These are phyloP conservation scores for Sarcophaga variegata DNA, from an alignment of 2,888 invertebrate genomes.

Conservation along the genomic window DNA sequence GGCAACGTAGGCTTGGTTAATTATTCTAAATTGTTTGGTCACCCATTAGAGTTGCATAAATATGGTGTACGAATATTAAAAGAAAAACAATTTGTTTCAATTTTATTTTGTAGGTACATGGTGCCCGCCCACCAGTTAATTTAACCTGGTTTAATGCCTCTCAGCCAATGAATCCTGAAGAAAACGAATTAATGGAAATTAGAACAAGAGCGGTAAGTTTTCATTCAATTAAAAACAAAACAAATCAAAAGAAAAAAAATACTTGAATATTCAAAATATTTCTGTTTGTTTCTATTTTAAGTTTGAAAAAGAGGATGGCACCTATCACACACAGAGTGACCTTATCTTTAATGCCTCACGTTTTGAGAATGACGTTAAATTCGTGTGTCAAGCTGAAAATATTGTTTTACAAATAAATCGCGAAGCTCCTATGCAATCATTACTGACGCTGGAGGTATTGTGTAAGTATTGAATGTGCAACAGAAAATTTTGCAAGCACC, in stretches of 20 bases:
- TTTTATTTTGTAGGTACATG: slow-evolving; percentile 83
- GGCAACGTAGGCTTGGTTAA: no score
- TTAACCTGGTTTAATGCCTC: slow-evolving; percentile 94
- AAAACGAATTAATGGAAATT: slow-evolving; percentile 78
- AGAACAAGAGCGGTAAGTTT: slow-evolving; percentile 83
- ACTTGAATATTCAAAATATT: neutral
- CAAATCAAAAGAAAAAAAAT: neutral
- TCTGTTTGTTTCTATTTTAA: slow-evolving; percentile 65
- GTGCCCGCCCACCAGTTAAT: slow-evolving; percentile 91
- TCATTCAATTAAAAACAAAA: neutral
- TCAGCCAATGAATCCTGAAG: slow-evolving; percentile 76
- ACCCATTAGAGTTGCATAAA: no score
- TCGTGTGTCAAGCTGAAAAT: slow-evolving; percentile 92
- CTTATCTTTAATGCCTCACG: slow-evolving; percentile 90
- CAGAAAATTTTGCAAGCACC: neutral
- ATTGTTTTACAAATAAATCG: slow-evolving; percentile 88
- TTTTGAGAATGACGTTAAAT: slow-evolving; percentile 90
- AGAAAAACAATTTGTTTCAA: neutral
- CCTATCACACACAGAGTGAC: slow-evolving; percentile 90
- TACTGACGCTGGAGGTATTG: slow-evolving; percentile 89
- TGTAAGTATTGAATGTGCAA: slow-evolving; percentile 85
- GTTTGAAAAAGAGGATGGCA: slow-evolving; percentile 85
- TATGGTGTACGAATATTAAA: no score
- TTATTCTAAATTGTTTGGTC: no score
- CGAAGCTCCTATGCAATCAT: slow-evolving; percentile 89